A percentile compares a stretch with the other conserved stretches of the same genome.
Evolutionary conservation across 2,888 invertebrate genomes (phyloP).

Genomic region (Hemithea aestivaria): DNA sequence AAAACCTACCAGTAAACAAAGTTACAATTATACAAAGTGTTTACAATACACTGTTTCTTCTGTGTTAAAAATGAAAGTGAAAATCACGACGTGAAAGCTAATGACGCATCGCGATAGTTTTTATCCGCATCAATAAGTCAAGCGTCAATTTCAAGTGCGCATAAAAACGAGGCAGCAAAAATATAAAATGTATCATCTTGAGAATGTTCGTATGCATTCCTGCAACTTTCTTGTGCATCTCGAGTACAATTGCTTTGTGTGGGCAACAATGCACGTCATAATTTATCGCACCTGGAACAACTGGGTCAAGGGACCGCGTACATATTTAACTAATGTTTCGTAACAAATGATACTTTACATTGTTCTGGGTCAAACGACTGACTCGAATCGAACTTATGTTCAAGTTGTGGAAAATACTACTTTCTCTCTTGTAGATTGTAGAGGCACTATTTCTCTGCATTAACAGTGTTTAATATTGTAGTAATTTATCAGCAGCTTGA

Average conservation of each 20-base stretch:
- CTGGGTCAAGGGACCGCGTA: constrained; percentile 28
- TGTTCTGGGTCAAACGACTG: constrained; percentile 25
- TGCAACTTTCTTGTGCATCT: constrained; percentile 20
- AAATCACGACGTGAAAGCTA: constrained; percentile 12
- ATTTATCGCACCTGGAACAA: constrained; percentile 25
- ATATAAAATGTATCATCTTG: constrained; percentile 2
- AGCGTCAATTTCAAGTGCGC: constrained; percentile 10
- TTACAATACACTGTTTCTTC: constrained; percentile 19
- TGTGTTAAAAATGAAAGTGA: constrained; percentile 15
- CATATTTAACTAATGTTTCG: constrained; percentile 30
- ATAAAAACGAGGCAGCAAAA: constrained; percentile 1
- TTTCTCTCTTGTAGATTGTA: constrained; percentile 9
- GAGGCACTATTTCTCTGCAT: too few species aligned
- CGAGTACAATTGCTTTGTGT: constrained; percentile 13
- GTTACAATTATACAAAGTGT: too few species aligned
- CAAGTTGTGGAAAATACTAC: constrained; percentile 16
- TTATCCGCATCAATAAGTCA: constrained; percentile 7
- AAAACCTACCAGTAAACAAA: too few species aligned
- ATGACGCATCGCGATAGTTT: constrained; percentile 10
- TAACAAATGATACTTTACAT: constrained; percentile 24
- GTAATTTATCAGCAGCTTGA: too few species aligned
- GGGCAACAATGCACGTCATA: constrained; percentile 18
- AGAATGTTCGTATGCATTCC: constrained; percentile 8
- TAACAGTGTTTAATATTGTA: too few species aligned
- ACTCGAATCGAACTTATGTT: constrained; percentile 24